These are phyloP conservation scores for Gymnogyps californianus DNA, from an alignment of 2,113 vertebrate genomes.

Conservation along the genomic window DNA sequence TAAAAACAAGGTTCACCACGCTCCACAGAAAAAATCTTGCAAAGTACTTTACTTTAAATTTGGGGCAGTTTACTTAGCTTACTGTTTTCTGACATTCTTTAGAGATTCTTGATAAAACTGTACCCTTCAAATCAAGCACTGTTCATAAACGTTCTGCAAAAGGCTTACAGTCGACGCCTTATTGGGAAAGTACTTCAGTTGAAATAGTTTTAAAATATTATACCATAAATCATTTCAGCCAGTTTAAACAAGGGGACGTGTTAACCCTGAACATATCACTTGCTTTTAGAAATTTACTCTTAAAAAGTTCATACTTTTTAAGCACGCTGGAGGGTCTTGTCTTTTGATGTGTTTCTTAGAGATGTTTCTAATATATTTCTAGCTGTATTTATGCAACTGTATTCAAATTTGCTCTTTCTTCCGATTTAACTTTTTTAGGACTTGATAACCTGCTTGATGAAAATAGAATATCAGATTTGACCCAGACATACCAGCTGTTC, in stretches of 20 bases:
- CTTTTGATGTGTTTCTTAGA: background rate
- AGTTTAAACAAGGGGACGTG: background rate
- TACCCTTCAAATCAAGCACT: background rate
- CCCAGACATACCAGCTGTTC: constrained; percentile 80
- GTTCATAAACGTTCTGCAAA: background rate
- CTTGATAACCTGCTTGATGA: constrained; percentile 80
- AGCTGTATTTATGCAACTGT: background rate
- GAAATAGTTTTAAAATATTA: background rate
- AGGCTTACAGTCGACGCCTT: background rate
- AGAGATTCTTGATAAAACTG: background rate
- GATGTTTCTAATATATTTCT: background rate
- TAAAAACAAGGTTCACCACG: background rate
- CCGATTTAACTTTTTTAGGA: constrained; percentile 40
- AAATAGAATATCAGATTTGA: constrained; percentile 79
- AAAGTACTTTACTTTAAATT: background rate
- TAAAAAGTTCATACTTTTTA: background rate
- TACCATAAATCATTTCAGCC: background rate
- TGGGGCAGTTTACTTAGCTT: background rate
- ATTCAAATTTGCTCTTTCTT: background rate
- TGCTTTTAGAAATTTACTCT: background rate
- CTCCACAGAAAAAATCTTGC: background rate
- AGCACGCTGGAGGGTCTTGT: background rate
- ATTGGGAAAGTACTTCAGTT: background rate
- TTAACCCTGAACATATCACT: background rate
- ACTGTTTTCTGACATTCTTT: background rate